These are phyloP conservation scores for Nasonovia ribisnigri DNA, from an alignment of 2,888 invertebrate genomes.

Conservation along the genomic window DNA sequence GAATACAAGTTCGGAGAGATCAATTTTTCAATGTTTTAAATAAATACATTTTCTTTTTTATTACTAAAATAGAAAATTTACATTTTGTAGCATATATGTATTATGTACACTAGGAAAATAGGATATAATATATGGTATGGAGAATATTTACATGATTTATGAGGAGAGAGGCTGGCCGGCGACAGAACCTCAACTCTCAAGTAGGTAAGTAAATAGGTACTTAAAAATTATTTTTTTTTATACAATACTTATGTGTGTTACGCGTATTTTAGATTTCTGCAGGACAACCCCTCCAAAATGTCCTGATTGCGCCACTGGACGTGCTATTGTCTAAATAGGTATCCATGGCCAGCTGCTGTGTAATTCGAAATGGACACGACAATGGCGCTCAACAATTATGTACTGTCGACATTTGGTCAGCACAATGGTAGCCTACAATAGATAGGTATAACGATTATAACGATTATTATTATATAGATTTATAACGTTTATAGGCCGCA, in stretches of 20 bases:
- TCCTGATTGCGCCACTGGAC: background rate
- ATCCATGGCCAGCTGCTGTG: background rate
- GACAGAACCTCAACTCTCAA: too few species aligned
- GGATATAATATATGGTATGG: too few species aligned
- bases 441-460: too few species aligned
- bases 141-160: too few species aligned
- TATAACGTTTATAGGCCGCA: background rate
- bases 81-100: too few species aligned
- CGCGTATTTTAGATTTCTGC: background rate
- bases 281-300: background rate
- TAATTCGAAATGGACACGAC: background rate
- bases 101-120: too few species aligned
- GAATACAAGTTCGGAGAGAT: background rate
- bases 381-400: background rate
- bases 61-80: too few species aligned
- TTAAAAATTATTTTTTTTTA: background rate
- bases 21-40: background rate
- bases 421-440: background rate
- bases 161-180: too few species aligned
- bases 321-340: background rate
- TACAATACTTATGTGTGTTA: background rate
- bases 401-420: background rate
- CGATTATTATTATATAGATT: too few species aligned
- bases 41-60: too few species aligned
- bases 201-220: too few species aligned